A percentile compares a stretch with the other conserved stretches of the same genome.
These are phyloP conservation scores for Trichogramma dendrolimi DNA, from an alignment of 2,888 invertebrate species.

Conservation along the genomic window DNA sequence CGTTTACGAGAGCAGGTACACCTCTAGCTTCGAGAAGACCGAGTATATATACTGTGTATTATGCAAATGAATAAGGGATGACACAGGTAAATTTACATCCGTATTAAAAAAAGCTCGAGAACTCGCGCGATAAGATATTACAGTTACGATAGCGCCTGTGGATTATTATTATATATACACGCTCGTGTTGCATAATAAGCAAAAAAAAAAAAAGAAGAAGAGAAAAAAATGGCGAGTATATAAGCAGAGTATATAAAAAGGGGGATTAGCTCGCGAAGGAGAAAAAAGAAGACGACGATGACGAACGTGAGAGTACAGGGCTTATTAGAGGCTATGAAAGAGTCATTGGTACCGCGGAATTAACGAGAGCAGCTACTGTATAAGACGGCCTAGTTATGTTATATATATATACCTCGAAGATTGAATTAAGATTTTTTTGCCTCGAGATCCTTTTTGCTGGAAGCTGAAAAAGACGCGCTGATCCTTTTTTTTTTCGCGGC, in stretches of 20 bases:
- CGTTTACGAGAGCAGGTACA: too few relatives aligned
- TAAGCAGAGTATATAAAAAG: background rate
- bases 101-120: too few relatives aligned
- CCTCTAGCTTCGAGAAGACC: too few relatives aligned
- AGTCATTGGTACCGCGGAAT: conserved; percentile 22
- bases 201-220: background rate
- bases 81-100: too few relatives aligned
- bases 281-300: conserved; percentile 12
- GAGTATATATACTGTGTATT: too few relatives aligned
- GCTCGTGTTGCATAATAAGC: too few relatives aligned
- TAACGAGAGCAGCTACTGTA: conserved; percentile 14
- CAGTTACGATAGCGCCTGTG: too few relatives aligned
- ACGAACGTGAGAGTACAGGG: background rate
- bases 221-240: background rate
- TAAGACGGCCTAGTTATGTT: background rate
- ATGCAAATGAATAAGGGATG: too few relatives aligned
- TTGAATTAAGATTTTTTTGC: conserved; percentile 25
- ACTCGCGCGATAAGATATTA: too few relatives aligned
- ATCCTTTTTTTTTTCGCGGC: background rate
- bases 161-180: too few relatives aligned
- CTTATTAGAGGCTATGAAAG: conserved; percentile 25
- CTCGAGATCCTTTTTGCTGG: background rate
- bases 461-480: background rate
- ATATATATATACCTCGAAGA: conserved; percentile 6
- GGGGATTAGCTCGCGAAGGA: background rate